Evolutionary conservation across 2,113 vertebrate genomes (phyloP).

Genomic region (Oriolus oriolus): DNA sequence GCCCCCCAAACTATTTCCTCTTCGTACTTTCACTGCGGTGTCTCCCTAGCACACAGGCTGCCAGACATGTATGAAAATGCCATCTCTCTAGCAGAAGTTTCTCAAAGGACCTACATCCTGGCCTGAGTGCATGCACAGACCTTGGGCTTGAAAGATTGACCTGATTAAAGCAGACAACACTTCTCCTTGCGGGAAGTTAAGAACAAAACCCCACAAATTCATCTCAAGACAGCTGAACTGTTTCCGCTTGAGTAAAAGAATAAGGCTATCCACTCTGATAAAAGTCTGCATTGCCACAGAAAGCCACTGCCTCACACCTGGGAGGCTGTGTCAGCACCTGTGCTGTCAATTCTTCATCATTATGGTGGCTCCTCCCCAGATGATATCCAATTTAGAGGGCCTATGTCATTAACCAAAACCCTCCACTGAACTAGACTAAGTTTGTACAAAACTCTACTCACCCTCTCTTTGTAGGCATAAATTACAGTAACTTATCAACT

Average conservation of each 20-base stretch:
- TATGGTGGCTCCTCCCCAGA: not conserved
- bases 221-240: not conserved
- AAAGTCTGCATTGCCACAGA: not conserved
- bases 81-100: not conserved
- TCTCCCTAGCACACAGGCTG: not conserved
- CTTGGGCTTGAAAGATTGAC: not conserved
- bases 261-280: not conserved
- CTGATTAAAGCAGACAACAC: not conserved
- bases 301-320: not conserved
- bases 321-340: not conserved
- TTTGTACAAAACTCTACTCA: not conserved
- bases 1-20: not conserved
- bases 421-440: not conserved
- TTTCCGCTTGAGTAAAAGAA: not conserved
- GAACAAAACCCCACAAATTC: not conserved
- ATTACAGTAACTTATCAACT: not conserved
- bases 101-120: not conserved
- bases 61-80: not conserved
- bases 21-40: not conserved
- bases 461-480: not conserved
- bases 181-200: not conserved
- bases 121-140: not conserved
- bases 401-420: not conserved
- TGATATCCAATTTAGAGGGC: not conserved
- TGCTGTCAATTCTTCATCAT: not conserved